Evolutionary conservation across 2,113 vertebrate species (phyloP).

Genomic region (Xiphias gladius): DNA sequence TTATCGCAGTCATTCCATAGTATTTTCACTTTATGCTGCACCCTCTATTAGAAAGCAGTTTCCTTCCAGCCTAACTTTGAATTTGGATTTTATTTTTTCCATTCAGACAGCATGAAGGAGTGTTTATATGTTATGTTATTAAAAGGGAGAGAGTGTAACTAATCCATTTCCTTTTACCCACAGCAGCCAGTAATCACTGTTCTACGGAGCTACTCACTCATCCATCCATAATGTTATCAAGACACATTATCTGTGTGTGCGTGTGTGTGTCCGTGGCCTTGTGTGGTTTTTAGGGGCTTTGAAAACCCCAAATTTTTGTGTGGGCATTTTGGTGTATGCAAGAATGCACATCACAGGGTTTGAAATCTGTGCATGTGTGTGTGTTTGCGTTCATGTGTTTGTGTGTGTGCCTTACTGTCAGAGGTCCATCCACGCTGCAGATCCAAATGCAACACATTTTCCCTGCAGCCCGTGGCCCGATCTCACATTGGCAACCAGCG

Average conservation of each 20-base stretch:
- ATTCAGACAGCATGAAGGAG: conserved; percentile 74
- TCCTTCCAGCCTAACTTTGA: conserved; percentile 55
- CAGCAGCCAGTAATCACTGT: conserved; percentile 73
- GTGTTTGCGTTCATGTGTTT: background rate
- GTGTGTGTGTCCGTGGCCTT: conserved; percentile 10
- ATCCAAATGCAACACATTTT: conserved; percentile 52
- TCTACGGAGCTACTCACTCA: conserved; percentile 70
- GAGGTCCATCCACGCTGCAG: background rate
- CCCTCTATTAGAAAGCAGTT: conserved; percentile 56
- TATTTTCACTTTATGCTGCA: conserved; percentile 48
- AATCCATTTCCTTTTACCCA: conserved; percentile 77
- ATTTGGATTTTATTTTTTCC: conserved; percentile 52
- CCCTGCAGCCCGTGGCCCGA: conserved; percentile 57
- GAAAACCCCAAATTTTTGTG: conserved; percentile 40
- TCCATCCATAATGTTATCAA: conserved; percentile 77
- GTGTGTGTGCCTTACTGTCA: background rate
- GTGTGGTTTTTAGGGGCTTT: conserved; percentile 50
- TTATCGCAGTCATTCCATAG: conserved; percentile 34
- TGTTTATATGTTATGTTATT: conserved; percentile 75
- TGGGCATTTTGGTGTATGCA: conserved; percentile 11
- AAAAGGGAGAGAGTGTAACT: conserved; percentile 74
- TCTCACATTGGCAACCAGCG: conserved; percentile 72
- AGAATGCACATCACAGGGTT: background rate
- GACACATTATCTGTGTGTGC: conserved; percentile 62
- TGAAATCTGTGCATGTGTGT: background rate